Percentiles rank a stretch among this genome's conserved stretches.
These are phyloP conservation scores for Halocaridina rubra DNA, from an alignment of 2,888 invertebrate species.

Conservation along the genomic window DNA sequence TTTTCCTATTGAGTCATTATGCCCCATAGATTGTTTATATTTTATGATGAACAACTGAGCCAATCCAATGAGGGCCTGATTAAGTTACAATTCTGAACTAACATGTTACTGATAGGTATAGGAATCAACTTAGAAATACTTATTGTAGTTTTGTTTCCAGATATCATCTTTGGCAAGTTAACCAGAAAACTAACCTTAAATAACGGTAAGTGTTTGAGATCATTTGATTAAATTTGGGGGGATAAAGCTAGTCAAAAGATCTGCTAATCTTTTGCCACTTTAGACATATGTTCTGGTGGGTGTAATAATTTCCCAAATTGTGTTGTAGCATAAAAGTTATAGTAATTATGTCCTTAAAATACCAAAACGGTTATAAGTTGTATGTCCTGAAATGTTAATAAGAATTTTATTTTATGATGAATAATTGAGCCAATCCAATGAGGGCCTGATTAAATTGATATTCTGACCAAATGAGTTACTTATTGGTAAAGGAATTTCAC, in stretches of 20 bases:
- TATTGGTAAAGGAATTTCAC: too few relatives aligned
- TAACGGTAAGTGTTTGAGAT: not conserved
- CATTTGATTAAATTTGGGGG: not conserved
- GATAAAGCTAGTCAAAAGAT: not conserved
- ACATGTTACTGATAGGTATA: too few relatives aligned
- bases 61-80: not conserved
- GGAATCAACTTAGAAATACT: too few relatives aligned
- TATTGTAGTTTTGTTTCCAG: too few relatives aligned
- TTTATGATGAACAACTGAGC: not conserved
- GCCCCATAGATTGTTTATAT: not conserved
- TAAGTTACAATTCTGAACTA: not conserved
- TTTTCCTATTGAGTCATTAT: not conserved
- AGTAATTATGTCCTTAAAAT: not conserved
- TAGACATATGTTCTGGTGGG: too few relatives aligned
- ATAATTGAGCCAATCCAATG: not conserved
- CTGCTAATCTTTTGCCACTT: too few relatives aligned
- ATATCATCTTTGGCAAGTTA: too few relatives aligned
- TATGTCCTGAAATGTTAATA: too few relatives aligned
- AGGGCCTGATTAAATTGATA: not conserved
- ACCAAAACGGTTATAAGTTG: not conserved
- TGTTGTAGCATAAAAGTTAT: not conserved
- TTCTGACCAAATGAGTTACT: too few relatives aligned
- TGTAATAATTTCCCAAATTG: too few relatives aligned
- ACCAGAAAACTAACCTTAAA: not conserved
- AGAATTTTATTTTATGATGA: not conserved